Evolutionary conservation across 2,888 invertebrate species (phyloP).

Genomic region (Pristionchus japonicus): DNA sequence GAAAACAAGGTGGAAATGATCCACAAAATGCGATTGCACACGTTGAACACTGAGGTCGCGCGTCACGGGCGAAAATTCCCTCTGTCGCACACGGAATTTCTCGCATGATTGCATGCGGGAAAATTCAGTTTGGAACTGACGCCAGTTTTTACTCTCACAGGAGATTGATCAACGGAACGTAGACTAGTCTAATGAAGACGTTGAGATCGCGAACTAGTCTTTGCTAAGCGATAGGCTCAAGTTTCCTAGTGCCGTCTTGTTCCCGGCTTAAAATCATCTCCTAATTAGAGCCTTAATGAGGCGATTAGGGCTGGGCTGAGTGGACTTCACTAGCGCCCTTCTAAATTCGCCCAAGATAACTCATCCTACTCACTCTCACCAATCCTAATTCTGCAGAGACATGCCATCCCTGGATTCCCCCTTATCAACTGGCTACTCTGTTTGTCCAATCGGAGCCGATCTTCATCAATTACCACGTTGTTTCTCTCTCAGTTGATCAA

Average conservation of each 20-base stretch:
- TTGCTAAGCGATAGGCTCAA: too few relatives aligned
- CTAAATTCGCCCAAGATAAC: too few relatives aligned
- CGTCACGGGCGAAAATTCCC: conserved; percentile 13
- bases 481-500: not conserved
- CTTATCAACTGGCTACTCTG: not conserved
- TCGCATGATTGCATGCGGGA: not conserved
- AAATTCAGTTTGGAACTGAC: not conserved
- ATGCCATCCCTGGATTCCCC: not conserved
- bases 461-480: not conserved
- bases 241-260: too few relatives aligned
- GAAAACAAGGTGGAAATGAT: too few relatives aligned
- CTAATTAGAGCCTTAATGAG: not conserved
- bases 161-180: too few relatives aligned
- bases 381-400: too few relatives aligned
- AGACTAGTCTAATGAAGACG: too few relatives aligned
- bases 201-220: too few relatives aligned
- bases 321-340: too few relatives aligned
- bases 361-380: not conserved
- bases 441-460: not conserved
- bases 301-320: not conserved
- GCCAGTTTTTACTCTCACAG: not conserved
- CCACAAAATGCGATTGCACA: not conserved
- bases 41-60: not conserved
- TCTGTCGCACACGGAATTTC: not conserved
- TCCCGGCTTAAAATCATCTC: not conserved